Evolutionary conservation across 2,113 vertebrate species (phyloP), one percentile per base, ranked within the genome.

Genomic region (Serinus canaria): DNA sequence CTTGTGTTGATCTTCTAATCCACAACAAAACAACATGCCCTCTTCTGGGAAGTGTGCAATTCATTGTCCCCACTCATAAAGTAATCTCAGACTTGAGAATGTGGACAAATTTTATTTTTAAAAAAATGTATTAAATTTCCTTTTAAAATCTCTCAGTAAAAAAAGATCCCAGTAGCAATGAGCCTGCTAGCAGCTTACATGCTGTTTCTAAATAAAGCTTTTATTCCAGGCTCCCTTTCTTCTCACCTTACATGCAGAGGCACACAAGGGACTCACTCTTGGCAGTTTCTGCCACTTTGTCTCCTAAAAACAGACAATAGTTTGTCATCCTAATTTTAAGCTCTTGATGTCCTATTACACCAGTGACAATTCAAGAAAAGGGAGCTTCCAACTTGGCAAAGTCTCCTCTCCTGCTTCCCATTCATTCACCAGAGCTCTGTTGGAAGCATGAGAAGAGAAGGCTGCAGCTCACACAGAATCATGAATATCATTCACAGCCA

Each of bases 151-250:
- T 77, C 56, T 85, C 30, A 50, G 21, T 94, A 64, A 10, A 60
- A 60, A 60, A 79, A 84, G 25, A 92, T 62, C 47, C 39, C 21
- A 49, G 44, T 49, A 85, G 46, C 74, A 92, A 22, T 31, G 59
- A 92, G 43, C 25, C 30, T 85, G 28, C 47, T 91, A 83, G 75
- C 28, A 75, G 30, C 58, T 37, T 82, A 62, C 24, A 15, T 67
- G 21, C 46, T 95, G 39, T 43, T 95, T 88, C 87, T 83, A 86
- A 93, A 75, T 83, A 75, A 70, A 90, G 56, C 79, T 86, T 70
- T 59, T 74, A 55, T 88, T 87, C 25, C 33, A 78, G 21, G 24
- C 55, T 68, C 39, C 23, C 6, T 74, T 90, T 93, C 89, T 91
- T 87, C 81, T 89, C 50, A 67, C 72, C 64, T 96, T 50, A 70